These are phyloP conservation scores for Diabrotica balteata DNA, from an alignment of 2,888 invertebrate species.

Conservation along the genomic window DNA sequence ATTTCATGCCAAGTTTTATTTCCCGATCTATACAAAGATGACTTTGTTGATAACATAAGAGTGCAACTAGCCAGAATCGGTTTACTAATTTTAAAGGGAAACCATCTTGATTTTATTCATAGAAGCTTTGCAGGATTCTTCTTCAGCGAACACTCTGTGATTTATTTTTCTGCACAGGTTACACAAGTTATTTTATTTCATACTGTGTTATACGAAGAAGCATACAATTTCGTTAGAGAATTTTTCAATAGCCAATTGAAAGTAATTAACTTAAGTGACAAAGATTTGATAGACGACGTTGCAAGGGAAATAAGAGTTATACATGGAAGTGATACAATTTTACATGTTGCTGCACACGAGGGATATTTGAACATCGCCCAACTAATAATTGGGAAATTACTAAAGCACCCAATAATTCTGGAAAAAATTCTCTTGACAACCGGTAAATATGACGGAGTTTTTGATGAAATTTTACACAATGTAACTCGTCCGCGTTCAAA, in stretches of 20 bases:
- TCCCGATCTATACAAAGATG: background rate
- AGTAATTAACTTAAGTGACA: background rate
- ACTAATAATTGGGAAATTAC: conserved; percentile 4
- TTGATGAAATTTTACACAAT: conserved; percentile 6
- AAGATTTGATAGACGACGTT: background rate
- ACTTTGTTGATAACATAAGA: background rate
- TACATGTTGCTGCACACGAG: conserved; percentile 7
- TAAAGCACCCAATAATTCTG: background rate
- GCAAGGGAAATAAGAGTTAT: background rate
- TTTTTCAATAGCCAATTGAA: conserved; percentile 12
- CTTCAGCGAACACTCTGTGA: conserved; percentile 15
- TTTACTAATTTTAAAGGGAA: conserved; percentile 8
- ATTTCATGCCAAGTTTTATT: conserved; percentile 4
- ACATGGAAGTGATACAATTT: conserved; percentile 3
- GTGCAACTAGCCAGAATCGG: conserved; percentile 17
- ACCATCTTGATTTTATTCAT: conserved; percentile 25
- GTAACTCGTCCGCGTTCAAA: background rate
- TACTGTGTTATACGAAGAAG: conserved; percentile 5
- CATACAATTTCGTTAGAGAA: conserved; percentile 7
- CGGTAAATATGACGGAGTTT: conserved; percentile 1
- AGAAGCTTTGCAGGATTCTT: conserved; percentile 30
- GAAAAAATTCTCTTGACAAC: conserved; percentile 1
- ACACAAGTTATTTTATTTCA: conserved; percentile 5
- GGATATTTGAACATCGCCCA: background rate
- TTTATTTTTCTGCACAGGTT: conserved; percentile 7